Conservation (phyloP, 2,797 vertebrate species). For the Urocyon cinereoargenteus region DNA sequence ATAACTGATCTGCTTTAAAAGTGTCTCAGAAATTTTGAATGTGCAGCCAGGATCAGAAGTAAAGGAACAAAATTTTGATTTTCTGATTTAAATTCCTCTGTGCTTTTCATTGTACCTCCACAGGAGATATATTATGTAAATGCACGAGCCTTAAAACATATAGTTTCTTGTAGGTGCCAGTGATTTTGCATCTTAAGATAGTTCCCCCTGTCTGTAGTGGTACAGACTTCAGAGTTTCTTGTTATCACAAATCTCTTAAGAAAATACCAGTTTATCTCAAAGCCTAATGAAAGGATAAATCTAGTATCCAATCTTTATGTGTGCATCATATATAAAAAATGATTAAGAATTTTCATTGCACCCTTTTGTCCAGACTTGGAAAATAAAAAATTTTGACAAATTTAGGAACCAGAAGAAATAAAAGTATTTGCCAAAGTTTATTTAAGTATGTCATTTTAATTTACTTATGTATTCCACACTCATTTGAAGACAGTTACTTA, state of each 20-base stretch:
- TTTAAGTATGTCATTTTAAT: constrained; percentile 34
- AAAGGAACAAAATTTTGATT: neutral
- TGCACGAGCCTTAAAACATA: neutral
- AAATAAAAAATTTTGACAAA: constrained; percentile 26
- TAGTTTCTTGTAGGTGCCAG: neutral
- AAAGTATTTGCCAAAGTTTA: neutral
- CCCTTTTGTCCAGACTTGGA: neutral
- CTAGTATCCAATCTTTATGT: neutral
- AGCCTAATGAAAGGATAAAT: neutral
- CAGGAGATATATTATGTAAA: neutral
- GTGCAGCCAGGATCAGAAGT: neutral
- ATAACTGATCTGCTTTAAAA: neutral
- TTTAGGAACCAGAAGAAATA: neutral
- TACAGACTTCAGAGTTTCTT: neutral
- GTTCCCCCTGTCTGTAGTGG: neutral
- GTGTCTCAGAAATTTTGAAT: neutral
- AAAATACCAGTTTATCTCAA: neutral
- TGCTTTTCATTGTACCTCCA: neutral
- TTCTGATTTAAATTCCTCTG: constrained; percentile 28
- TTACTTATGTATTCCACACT: neutral
- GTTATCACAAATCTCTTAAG: neutral
- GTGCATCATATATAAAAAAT: neutral
- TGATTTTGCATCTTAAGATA: neutral
- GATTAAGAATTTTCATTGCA: neutral
- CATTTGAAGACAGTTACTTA: constrained; percentile 16